Evolutionary conservation across 2,888 invertebrate genomes (phyloP).

Genomic region (Andrena camellia): DNA sequence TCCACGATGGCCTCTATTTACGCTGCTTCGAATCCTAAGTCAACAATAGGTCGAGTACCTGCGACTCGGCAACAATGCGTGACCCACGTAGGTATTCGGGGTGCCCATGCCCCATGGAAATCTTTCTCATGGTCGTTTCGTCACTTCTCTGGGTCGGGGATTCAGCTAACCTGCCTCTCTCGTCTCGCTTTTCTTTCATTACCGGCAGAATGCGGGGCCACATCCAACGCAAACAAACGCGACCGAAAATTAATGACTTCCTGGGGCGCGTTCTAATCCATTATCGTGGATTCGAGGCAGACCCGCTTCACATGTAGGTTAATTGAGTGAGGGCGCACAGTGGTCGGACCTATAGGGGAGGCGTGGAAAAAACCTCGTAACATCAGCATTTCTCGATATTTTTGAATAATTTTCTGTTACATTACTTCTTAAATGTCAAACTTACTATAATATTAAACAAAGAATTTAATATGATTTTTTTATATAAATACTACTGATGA

Average conservation of each 20-base stretch:
- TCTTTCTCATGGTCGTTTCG: slow-evolving; percentile 55
- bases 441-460: no score
- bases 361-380: no score
- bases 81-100: slow-evolving; percentile 14
- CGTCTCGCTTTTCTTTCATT: slow-evolving; percentile 36
- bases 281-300: slow-evolving; percentile 18
- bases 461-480: no score
- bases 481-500: no score
- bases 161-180: slow-evolving; percentile 15
- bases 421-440: no score
- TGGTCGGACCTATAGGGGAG: no score
- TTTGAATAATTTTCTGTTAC: no score
- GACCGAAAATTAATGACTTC: slow-evolving; percentile 43
- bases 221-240: slow-evolving; percentile 39
- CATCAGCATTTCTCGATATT: no score
- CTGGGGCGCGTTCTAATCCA: slow-evolving; percentile 36
- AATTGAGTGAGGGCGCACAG: background rate
- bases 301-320: background rate
- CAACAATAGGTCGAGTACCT: slow-evolving; percentile 63
- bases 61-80: slow-evolving; percentile 55
- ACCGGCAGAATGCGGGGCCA: slow-evolving; percentile 41
- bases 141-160: slow-evolving; percentile 39
- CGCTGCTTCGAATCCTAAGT: slow-evolving; percentile 59
- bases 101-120: slow-evolving; percentile 31
- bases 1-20: slow-evolving; percentile 51